Conservation (phyloP, 2,797 vertebrate genomes). For the Sebastes melanostomus region DNA sequence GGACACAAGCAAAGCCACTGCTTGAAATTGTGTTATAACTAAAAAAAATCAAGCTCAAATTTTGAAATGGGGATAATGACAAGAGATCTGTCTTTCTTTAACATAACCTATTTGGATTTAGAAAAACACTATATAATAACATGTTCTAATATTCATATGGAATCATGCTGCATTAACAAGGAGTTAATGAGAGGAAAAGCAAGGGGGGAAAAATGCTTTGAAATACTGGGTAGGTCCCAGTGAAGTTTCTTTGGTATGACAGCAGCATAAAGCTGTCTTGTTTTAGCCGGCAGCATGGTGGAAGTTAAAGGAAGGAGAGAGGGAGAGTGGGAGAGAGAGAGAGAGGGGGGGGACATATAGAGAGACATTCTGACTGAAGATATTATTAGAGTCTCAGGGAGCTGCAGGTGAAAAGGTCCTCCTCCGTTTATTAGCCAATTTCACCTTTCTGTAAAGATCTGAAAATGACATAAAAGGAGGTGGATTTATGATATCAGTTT, state of each 20-base stretch:
- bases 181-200: slow-evolving; percentile 44
- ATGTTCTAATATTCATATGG: slow-evolving; percentile 4
- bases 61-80: background rate
- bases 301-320: slow-evolving; percentile 69
- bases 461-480: slow-evolving; percentile 8
- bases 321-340: slow-evolving; percentile 40
- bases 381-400: slow-evolving; percentile 91
- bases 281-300: slow-evolving; percentile 77
- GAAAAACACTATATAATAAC: background rate
- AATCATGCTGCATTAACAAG: background rate
- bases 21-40: background rate
- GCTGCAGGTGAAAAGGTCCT: slow-evolving; percentile 94
- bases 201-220: slow-evolving; percentile 37
- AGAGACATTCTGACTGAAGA: slow-evolving; percentile 72
- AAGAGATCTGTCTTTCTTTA: background rate
- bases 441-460: slow-evolving; percentile 45
- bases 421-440: slow-evolving; percentile 55
- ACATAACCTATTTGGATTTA: background rate
- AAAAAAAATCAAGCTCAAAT: background rate
- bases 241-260: slow-evolving; percentile 76
- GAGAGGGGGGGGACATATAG: slow-evolving; percentile 15
- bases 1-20: background rate
- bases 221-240: slow-evolving; percentile 57
- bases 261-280: slow-evolving; percentile 83
- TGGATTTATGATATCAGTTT: background rate